Evolutionary conservation across 1,140 invertebrate species (phyloP), one percentile per base, ranked within the genome.

Genomic region (Camponotus floridanus): DNA sequence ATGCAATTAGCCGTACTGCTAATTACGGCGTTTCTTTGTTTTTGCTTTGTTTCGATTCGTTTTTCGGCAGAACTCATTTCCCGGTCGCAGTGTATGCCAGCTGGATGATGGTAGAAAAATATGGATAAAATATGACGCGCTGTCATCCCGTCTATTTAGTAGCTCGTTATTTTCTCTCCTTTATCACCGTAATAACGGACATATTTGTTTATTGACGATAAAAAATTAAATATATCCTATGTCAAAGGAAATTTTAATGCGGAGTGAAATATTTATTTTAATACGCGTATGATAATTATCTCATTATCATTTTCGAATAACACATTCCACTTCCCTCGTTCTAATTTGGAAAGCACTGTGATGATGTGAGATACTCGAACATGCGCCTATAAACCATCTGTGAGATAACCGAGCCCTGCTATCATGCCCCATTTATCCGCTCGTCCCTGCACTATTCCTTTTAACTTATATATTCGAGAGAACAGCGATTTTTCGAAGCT

Each of bases 1-100:
- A 80, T 80, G 78, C 78, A 83, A 83, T 83, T 83, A 83, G 79
- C n/a, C 57, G 26, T 68, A 36, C 68, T 83, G 79, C 79, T 83
- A 83, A 83, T 83, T 83, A 83, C 68, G 68, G 45, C n/a, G 42
- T 73, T 83, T 83, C 68, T 83, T 83, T 74, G 45, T 73, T 51
- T 51, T 51, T 81, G 39, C 31, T 51, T 51, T 73, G 39, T 39
- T 21, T 11, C 79, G 68, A 13, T 45, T 83, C 79, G 79, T 83
- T 83, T 83, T 73, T 74, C 31, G 79, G 55, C 51, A 62, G 74
- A 81, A 83, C 79, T 83, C 79, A 83, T 83, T 83, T 83, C 48
- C 55, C 57, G 39, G 18, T 55, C 55, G 36, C 13, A 33, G 33
- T 9, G 55, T 26, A 26, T n/a, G n/a, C n/a, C 18, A 11, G 31